A percentile compares a stretch with the other conserved stretches of the same genome.
These are phyloP conservation scores for Oreohelix idahoensis DNA, from an alignment of 1,140 invertebrate genomes.

Conservation along the genomic window DNA sequence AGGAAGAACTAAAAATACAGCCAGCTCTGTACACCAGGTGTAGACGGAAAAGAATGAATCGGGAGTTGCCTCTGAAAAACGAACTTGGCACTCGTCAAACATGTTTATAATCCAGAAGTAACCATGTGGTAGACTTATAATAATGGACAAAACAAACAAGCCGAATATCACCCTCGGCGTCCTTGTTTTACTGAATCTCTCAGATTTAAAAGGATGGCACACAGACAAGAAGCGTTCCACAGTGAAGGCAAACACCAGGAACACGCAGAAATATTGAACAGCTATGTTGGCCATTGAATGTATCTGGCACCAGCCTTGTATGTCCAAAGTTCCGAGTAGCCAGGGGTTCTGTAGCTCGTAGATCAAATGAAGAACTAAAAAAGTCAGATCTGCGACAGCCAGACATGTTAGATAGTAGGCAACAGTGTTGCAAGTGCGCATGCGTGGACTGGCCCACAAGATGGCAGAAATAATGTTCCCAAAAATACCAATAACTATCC, in stretches of 20 bases:
- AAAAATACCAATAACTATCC: constrained; percentile 64
- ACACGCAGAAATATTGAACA: constrained; percentile 58
- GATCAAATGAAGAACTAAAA: constrained; percentile 62
- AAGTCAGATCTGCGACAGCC: constrained; percentile 62
- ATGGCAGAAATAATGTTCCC: constrained; percentile 63
- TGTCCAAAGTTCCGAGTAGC: constrained; percentile 55
- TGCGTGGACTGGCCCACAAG: constrained; percentile 62
- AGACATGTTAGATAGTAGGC: constrained; percentile 66
- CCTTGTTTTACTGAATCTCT: constrained; percentile 84
- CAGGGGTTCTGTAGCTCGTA: constrained; percentile 67
- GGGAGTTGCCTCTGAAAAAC: background rate
- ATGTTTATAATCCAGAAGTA: constrained; percentile 52
- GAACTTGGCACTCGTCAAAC: constrained; percentile 31
- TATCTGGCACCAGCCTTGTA: constrained; percentile 53
- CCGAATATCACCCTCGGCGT: constrained; percentile 78
- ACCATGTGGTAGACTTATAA: constrained; percentile 42
- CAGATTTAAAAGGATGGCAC: constrained; percentile 83
- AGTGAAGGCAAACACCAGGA: constrained; percentile 82
- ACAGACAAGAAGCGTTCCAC: constrained; percentile 88
- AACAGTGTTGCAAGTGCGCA: constrained; percentile 63
- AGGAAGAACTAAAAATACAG: constrained; percentile 61
- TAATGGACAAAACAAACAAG: constrained; percentile 42
- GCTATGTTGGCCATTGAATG: constrained; percentile 59
- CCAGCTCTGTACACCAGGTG: constrained; percentile 61
- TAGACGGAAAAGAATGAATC: constrained; percentile 54